A percentile compares a stretch with the other conserved stretches of the same genome.
These are phyloP conservation scores for Aptenodytes forsteri DNA, from an alignment of 2,113 vertebrate species.

Conservation along the genomic window DNA sequence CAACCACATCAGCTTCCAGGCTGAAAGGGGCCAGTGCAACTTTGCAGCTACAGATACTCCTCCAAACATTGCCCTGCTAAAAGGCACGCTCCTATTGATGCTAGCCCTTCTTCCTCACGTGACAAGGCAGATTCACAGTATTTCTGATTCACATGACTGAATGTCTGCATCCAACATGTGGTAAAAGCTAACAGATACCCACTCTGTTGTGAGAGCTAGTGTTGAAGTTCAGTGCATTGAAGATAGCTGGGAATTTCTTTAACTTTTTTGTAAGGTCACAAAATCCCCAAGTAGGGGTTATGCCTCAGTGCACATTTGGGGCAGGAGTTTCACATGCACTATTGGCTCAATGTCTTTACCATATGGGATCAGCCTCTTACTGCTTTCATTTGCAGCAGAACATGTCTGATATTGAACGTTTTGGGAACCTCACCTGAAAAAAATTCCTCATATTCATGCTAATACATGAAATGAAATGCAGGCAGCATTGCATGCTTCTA, in stretches of 20 bases:
- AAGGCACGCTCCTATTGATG: not conserved
- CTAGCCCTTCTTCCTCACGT: not conserved
- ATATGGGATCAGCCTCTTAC: not conserved
- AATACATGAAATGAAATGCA: not conserved
- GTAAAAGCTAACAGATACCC: not conserved
- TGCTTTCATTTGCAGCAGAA: not conserved
- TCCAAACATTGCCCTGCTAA: not conserved
- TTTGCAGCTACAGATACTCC: not conserved
- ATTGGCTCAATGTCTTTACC: not conserved
- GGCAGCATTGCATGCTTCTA: not conserved
- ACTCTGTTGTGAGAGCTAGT: not conserved
- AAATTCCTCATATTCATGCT: not conserved
- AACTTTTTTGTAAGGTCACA: not conserved
- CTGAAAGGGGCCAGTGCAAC: not conserved
- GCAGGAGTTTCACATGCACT: not conserved
- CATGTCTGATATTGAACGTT: not conserved
- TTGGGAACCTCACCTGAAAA: not conserved
- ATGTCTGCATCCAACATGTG: not conserved
- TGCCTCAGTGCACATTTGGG: not conserved
- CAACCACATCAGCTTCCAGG: not conserved
- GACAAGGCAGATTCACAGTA: not conserved
- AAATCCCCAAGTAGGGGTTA: not conserved
- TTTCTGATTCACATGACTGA: not conserved
- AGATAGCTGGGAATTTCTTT: not conserved
- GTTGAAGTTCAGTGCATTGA: not conserved